A percentile compares a stretch with the other conserved stretches of the same genome.
These are phyloP conservation scores for Erpetoichthys calabaricus DNA, from an alignment of 2,797 vertebrate species.

Conservation along the genomic window DNA sequence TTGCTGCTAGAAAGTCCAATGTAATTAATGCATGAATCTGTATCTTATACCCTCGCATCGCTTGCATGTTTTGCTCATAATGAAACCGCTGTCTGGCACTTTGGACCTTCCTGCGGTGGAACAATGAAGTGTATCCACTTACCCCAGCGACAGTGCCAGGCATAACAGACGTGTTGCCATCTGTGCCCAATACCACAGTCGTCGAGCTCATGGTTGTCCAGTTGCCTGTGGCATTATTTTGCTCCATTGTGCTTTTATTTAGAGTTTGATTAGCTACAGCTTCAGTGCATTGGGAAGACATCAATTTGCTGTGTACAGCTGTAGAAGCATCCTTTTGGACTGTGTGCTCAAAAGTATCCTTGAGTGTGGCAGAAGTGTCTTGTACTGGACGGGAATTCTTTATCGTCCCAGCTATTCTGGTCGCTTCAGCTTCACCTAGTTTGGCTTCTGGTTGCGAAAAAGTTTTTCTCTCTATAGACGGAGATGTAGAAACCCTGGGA, in stretches of 20 bases:
- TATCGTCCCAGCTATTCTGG: conserved; percentile 70
- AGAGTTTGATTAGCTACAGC: conserved; percentile 37
- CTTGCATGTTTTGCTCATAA: too few relatives aligned
- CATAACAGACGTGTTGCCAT: conserved; percentile 83
- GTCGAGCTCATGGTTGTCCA: conserved; percentile 86
- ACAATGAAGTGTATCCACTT: conserved; percentile 38
- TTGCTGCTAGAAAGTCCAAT: too few relatives aligned
- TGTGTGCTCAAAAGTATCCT: conserved; percentile 47
- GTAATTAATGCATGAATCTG: too few relatives aligned
- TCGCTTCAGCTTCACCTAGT: conserved; percentile 53
- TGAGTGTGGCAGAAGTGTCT: conserved; percentile 40
- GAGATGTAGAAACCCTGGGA: conserved; percentile 33
- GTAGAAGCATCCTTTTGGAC: conserved; percentile 26
- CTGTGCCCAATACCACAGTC: conserved; percentile 81
- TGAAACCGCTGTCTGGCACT: conserved; percentile 4
- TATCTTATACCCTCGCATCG: too few relatives aligned
- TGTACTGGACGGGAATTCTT: conserved; percentile 46
- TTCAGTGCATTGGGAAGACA: conserved; percentile 46
- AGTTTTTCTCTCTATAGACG: conserved; percentile 53
- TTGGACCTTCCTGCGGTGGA: conserved; percentile 13
- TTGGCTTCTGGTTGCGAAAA: conserved; percentile 51
- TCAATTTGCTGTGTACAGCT: conserved; percentile 51
- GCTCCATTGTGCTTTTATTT: conserved; percentile 59
- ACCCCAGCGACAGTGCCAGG: conserved; percentile 59
- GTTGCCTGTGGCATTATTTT: conserved; percentile 62